Evolutionary conservation across 2,888 invertebrate genomes (phyloP).

Genomic region (Drosophila anomalipes): DNA sequence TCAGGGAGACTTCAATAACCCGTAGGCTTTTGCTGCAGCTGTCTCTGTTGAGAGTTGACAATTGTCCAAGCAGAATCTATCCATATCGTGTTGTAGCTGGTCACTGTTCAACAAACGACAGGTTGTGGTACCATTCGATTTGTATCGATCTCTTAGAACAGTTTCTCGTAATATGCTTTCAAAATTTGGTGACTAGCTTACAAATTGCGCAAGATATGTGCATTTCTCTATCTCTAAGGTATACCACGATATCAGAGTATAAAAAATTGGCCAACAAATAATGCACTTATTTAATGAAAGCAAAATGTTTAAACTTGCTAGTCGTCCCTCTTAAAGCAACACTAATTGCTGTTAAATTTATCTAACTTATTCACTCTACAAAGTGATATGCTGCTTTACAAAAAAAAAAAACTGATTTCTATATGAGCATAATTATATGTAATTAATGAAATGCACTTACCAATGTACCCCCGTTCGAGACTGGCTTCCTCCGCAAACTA

Average conservation of each 20-base stretch:
- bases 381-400: neutral
- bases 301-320: neutral
- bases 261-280: neutral
- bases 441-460: constrained; percentile 30
- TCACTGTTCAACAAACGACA: neutral
- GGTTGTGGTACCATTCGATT: neutral
- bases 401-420: neutral
- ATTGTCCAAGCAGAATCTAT: constrained; percentile 44
- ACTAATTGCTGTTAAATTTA: neutral
- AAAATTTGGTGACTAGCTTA: neutral
- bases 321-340: neutral
- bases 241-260: neutral
- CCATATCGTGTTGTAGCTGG: constrained; percentile 30
- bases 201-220: neutral
- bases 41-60: constrained; percentile 33
- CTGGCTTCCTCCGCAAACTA: neutral
- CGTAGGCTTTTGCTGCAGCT: constrained; percentile 52
- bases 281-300: neutral
- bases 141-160: neutral
- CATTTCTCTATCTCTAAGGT: too few species aligned
- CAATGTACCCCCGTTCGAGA: neutral
- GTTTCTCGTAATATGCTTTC: neutral
- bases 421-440: constrained; percentile 34
- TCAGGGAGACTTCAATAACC: constrained; percentile 34
- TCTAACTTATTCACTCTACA: neutral